Evolutionary conservation across 2,888 invertebrate species (phyloP).

Genomic region (Apoderus coryli): DNA sequence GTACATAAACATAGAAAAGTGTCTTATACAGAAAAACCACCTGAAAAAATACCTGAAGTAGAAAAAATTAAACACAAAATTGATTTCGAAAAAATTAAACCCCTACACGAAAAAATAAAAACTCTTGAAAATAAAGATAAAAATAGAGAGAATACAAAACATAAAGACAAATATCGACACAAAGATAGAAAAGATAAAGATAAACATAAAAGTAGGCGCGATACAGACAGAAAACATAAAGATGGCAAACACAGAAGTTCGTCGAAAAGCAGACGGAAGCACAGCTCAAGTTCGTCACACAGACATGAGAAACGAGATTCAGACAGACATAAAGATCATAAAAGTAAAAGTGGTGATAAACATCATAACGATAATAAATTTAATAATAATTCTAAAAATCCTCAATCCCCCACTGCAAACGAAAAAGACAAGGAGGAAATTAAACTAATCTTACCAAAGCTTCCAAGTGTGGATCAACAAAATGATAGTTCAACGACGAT

Average conservation of each 20-base stretch:
- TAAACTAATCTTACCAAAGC: too few relatives aligned
- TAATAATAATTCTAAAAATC: constrained; percentile 9
- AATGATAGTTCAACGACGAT: not conserved
- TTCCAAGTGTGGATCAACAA: too few relatives aligned
- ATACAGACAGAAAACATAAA: constrained; percentile 15
- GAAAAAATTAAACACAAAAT: constrained; percentile 24
- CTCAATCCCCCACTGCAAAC: not conserved
- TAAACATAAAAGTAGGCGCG: constrained; percentile 14
- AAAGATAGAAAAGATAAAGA: constrained; percentile 18
- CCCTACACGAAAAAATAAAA: constrained; percentile 19
- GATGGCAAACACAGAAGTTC: constrained; percentile 17
- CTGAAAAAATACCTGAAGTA: constrained; percentile 16
- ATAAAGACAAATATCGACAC: constrained; percentile 19
- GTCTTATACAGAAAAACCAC: constrained; percentile 15
- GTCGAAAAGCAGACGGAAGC: constrained; percentile 10
- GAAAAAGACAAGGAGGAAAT: constrained; percentile 8
- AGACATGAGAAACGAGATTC: too few relatives aligned
- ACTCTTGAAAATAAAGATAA: constrained; percentile 17
- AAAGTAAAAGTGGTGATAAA: constrained; percentile 8
- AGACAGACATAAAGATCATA: constrained; percentile 2
- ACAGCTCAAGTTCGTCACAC: constrained; percentile 5
- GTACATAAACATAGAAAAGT: constrained; percentile 9
- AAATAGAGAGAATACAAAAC: constrained; percentile 18
- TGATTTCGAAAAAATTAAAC: constrained; percentile 21
- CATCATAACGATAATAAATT: constrained; percentile 10